Conservation (phyloP, 92 coral and sea anemone genomes). For the Parazoanthus atlanticus region DNA sequence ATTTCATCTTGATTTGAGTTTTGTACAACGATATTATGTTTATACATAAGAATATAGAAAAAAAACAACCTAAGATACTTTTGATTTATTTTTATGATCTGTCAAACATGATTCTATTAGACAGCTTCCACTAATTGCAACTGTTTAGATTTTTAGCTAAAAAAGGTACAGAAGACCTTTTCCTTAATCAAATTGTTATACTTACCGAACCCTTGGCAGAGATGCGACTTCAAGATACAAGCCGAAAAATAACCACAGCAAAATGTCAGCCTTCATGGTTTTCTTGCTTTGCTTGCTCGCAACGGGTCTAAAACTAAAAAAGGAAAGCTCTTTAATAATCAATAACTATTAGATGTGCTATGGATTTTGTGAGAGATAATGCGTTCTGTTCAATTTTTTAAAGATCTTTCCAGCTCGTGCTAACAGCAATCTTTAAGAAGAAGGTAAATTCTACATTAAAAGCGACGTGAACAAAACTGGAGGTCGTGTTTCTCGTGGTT, state of each 20-base stretch:
- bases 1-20: not conserved
- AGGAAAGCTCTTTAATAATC: not conserved
- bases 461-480: not conserved
- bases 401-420: not conserved
- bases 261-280: slow-evolving; percentile 1
- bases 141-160: not conserved
- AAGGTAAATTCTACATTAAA: no score
- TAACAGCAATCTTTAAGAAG: not conserved
- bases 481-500: not conserved
- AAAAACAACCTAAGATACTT: not conserved
- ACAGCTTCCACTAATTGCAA: not conserved
- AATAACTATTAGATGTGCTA: not conserved
- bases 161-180: not conserved
- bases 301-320: not conserved
- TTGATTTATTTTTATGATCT: not conserved
- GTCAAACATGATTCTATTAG: not conserved
- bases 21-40: not conserved
- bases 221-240: slow-evolving; percentile 7
- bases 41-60: no score
- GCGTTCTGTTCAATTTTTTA: not conserved
- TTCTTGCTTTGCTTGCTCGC: not conserved
- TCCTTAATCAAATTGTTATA: not conserved
- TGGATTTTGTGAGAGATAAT: not conserved
- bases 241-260: not conserved
- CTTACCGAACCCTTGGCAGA: not conserved